Evolutionary conservation across 2,797 vertebrate species (phyloP).

Genomic region (Parambassis ranga): DNA sequence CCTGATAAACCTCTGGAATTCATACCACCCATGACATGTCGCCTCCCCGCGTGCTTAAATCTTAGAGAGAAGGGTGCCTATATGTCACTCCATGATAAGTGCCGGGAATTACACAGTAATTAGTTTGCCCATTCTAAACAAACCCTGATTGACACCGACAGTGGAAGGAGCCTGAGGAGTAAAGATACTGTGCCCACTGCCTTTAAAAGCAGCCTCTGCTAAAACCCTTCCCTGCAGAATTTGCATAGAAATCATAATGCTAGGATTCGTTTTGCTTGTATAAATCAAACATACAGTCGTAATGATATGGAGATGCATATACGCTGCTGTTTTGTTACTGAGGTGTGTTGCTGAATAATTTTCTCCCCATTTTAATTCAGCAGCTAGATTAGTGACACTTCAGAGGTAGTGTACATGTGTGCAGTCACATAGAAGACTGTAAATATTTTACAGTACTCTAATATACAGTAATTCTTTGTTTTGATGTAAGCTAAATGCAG

Average conservation of each 20-base stretch:
- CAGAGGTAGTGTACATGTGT: background rate
- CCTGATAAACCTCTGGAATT: constrained; percentile 56
- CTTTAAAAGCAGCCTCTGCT: constrained; percentile 24
- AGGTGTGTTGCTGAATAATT: constrained; percentile 6
- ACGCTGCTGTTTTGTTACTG: constrained; percentile 26
- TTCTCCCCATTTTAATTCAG: constrained; percentile 1
- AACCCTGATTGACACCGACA: constrained; percentile 52
- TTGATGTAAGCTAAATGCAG: no score
- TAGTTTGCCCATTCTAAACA: constrained; percentile 54
- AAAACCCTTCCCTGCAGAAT: constrained; percentile 13
- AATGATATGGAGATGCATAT: constrained; percentile 32
- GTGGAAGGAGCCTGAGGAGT: constrained; percentile 39
- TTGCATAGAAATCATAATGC: constrained; percentile 33
- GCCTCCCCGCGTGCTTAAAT: constrained; percentile 52
- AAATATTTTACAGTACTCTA: background rate
- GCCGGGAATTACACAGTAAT: constrained; percentile 63
- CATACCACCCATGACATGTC: constrained; percentile 49
- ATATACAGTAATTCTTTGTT: background rate
- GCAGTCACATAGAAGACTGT: no score
- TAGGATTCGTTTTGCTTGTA: constrained; percentile 33
- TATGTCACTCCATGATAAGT: constrained; percentile 65
- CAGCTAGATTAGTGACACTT: constrained; percentile 21
- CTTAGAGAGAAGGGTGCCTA: constrained; percentile 43
- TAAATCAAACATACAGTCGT: constrained; percentile 41
- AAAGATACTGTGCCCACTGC: constrained; percentile 54